Evolutionary conservation across 1,140 invertebrate genomes (phyloP).

Genomic region (Drosophila subobscura): DNA sequence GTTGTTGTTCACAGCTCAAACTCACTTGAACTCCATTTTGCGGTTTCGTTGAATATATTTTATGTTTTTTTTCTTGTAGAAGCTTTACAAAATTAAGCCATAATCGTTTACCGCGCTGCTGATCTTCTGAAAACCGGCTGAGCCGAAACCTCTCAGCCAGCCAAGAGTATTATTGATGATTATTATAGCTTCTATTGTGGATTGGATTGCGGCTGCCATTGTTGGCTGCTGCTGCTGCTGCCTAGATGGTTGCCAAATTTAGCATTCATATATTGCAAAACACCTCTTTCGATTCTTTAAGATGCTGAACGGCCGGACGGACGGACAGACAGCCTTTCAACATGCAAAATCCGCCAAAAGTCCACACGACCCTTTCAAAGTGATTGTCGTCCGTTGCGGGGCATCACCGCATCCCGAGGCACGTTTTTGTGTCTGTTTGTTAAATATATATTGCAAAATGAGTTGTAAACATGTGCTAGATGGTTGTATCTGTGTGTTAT

Average conservation of each 20-base stretch:
- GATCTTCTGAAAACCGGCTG: slow-evolving; percentile 36
- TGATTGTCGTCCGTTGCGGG: slow-evolving; percentile 59
- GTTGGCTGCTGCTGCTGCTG: slow-evolving; percentile 22
- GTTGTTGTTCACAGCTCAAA: slow-evolving; percentile 28
- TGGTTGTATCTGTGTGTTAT: slow-evolving; percentile 42
- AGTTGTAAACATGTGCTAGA: slow-evolving; percentile 47
- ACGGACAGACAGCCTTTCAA: slow-evolving; percentile 13
- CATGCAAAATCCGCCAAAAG: slow-evolving; percentile 36
- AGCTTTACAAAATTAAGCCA: slow-evolving; percentile 45
- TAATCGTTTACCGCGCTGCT: slow-evolving; percentile 15
- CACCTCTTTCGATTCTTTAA: slow-evolving; percentile 53
- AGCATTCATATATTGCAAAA: slow-evolving; percentile 55
- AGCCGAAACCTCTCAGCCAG: slow-evolving; percentile 39
- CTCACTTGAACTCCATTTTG: slow-evolving; percentile 59
- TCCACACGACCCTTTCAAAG: slow-evolving; percentile 68
- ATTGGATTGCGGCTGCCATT: slow-evolving; percentile 4
- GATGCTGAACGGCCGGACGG: slow-evolving; percentile 29
- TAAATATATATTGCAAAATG: slow-evolving; percentile 65
- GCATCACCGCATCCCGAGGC: slow-evolving; percentile 12
- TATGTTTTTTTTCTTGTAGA: slow-evolving; percentile 14
- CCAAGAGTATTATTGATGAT: slow-evolving; percentile 44
- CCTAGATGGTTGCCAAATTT: slow-evolving; percentile 44
- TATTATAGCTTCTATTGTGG: too few species aligned
- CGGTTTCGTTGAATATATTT: slow-evolving; percentile 40
- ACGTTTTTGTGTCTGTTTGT: slow-evolving; percentile 36